Evolutionary conservation across 2,888 invertebrate species (phyloP).

Genomic region (Hydraecia micacea): DNA sequence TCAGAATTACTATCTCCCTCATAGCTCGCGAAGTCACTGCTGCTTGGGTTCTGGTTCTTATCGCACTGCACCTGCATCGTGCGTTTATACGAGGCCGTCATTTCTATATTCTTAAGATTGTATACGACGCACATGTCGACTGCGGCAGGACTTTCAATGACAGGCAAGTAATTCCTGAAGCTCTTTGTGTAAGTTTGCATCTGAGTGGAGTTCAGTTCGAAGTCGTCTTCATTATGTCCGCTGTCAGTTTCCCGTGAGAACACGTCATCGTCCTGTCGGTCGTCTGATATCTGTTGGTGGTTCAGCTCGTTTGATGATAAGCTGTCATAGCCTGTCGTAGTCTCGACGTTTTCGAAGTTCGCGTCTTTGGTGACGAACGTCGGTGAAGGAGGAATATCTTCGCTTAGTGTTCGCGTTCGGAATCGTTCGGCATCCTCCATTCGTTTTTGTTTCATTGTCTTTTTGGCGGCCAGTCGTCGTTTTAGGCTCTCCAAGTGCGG

Average conservation of each 20-base stretch:
- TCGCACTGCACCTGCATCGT: conserved; percentile 70
- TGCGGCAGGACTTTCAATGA: conserved; percentile 85
- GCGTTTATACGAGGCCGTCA: conserved; percentile 82
- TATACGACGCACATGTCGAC: conserved; percentile 87
- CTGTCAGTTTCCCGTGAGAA: conserved; percentile 88
- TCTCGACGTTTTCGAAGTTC: conserved; percentile 86
- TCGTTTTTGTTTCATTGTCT: conserved; percentile 90
- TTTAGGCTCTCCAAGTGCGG: conserved; percentile 84
- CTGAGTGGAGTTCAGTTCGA: conserved; percentile 91
- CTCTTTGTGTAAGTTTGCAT: conserved; percentile 91
- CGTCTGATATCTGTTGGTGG: conserved; percentile 81
- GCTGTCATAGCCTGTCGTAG: conserved; percentile 88
- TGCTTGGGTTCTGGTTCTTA: conserved; percentile 78
- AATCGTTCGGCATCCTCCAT: conserved; percentile 93
- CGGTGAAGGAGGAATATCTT: conserved; percentile 88
- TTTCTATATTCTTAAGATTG: conserved; percentile 87
- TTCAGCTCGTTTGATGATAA: conserved; percentile 85
- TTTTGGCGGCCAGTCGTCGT: conserved; percentile 84
- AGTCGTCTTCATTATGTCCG: conserved; percentile 93
- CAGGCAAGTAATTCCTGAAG: conserved; percentile 87
- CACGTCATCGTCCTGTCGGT: conserved; percentile 78
- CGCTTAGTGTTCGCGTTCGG: conserved; percentile 93
- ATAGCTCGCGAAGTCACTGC: conserved; percentile 86
- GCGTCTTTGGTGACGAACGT: conserved; percentile 86
- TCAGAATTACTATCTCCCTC: conserved; percentile 91